These are phyloP conservation scores for Uromys caudimaculatus DNA, from an alignment of 2,797 vertebrate genomes.

Conservation along the genomic window DNA sequence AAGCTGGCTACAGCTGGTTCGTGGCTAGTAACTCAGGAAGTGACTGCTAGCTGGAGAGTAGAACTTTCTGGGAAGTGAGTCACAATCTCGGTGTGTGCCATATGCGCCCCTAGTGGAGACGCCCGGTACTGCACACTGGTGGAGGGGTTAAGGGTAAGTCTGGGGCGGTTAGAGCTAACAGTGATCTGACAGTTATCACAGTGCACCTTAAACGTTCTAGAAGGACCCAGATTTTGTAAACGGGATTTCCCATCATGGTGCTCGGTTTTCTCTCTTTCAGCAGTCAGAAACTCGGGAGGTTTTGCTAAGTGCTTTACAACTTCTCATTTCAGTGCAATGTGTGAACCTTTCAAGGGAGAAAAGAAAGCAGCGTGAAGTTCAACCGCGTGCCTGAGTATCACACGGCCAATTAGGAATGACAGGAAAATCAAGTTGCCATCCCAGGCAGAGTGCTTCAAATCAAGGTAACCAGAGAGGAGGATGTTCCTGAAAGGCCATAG, in stretches of 20 bases:
- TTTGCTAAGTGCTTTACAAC: not conserved
- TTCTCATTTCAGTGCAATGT: not conserved
- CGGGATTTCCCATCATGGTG: not conserved
- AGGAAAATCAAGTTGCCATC: not conserved
- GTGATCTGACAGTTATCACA: not conserved
- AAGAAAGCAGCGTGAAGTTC: not conserved
- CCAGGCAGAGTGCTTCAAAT: not conserved
- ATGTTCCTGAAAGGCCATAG: not conserved
- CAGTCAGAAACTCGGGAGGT: not conserved
- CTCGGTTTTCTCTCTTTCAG: not conserved
- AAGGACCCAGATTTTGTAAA: not conserved
- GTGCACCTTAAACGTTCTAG: not conserved
- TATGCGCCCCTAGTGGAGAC: not conserved
- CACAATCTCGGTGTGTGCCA: not conserved
- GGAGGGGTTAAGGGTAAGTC: not conserved
- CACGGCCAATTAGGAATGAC: not conserved
- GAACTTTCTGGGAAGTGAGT: not conserved
- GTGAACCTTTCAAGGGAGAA: not conserved
- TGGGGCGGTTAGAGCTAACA: too few relatives aligned
- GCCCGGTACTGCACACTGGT: rapidly evolving
- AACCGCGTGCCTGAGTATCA: not conserved
- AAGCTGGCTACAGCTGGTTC: too few relatives aligned
- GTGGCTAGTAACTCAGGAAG: not conserved
- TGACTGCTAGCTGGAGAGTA: too few relatives aligned
- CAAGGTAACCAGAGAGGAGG: not conserved